A percentile compares a stretch with the other conserved stretches of the same genome.
These are phyloP conservation scores for Carpatolechia fugitivella DNA, from an alignment of 2,888 invertebrate genomes.

Conservation along the genomic window DNA sequence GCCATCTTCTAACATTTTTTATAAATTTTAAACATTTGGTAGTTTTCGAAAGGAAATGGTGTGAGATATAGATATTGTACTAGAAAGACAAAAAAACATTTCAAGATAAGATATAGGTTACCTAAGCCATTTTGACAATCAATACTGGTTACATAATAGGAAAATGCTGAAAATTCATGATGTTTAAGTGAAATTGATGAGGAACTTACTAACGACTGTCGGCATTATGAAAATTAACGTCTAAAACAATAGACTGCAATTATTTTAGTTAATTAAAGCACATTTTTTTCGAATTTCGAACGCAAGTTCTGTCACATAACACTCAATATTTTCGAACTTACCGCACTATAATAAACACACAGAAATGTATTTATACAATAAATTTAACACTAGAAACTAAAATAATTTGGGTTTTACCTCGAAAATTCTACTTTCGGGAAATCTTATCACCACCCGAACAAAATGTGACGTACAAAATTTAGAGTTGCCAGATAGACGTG, in stretches of 20 bases:
- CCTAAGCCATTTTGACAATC: constrained; percentile 17
- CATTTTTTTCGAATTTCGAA: constrained; percentile 10
- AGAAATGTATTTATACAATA: background rate
- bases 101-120: constrained; percentile 12
- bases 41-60: no score
- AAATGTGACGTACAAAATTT: constrained; percentile 26
- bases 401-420: constrained; percentile 34
- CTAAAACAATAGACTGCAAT: background rate
- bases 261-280: background rate
- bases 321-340: constrained; percentile 15
- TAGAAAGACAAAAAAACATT: background rate
- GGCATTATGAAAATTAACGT: background rate
- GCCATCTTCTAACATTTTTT: no score
- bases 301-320: background rate
- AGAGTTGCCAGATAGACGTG: background rate
- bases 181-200: background rate
- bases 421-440: constrained; percentile 29
- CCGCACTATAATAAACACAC: constrained; percentile 18
- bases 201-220: background rate
- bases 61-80: background rate
- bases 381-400: constrained; percentile 11
- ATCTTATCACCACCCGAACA: constrained; percentile 36
- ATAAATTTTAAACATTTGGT: no score
- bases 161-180: background rate
- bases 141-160: constrained; percentile 21